A percentile compares a stretch with the other conserved stretches of the same genome.
These are phyloP conservation scores for Chaetophractus vellerosus DNA, from an alignment of 2,797 vertebrate genomes.

Conservation along the genomic window DNA sequence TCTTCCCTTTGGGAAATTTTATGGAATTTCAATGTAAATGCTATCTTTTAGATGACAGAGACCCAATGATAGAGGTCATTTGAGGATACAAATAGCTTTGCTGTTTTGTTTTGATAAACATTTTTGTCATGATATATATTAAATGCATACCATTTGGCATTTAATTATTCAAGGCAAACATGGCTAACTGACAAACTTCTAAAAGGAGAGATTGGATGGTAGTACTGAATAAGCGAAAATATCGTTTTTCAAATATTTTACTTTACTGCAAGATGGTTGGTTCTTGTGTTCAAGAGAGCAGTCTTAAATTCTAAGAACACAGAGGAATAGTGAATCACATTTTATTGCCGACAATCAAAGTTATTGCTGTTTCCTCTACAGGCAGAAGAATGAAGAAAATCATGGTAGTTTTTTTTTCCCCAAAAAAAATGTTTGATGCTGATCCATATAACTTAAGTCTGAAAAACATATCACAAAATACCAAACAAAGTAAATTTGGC, in stretches of 20 bases:
- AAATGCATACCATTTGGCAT: slow-evolving; percentile 48
- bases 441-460: slow-evolving; percentile 60
- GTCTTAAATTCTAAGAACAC: slow-evolving; percentile 75
- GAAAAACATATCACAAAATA: slow-evolving; percentile 68
- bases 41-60: slow-evolving; percentile 66
- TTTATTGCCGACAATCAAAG: slow-evolving; percentile 74
- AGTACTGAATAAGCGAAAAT: not conserved
- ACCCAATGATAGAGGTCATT: not conserved
- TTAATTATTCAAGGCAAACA: slow-evolving; percentile 72
- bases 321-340: slow-evolving; percentile 67
- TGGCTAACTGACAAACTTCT: slow-evolving; percentile 54
- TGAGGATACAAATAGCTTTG: slow-evolving; percentile 64
- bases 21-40: slow-evolving; percentile 64
- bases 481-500: not conserved
- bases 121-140: slow-evolving; percentile 59
- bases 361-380: slow-evolving; percentile 63
- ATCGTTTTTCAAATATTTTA: not conserved
- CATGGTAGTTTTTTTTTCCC: not conserved
- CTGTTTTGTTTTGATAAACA: slow-evolving; percentile 17
- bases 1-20: slow-evolving; percentile 64
- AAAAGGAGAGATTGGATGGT: slow-evolving; percentile 49
- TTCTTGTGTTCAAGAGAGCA: slow-evolving; percentile 48
- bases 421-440: not conserved
- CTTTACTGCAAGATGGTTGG: slow-evolving; percentile 52
- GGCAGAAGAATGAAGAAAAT: slow-evolving; percentile 62